Evolutionary conservation across 23 tunicate species (phyloP), one percentile per base, ranked within the genome.

Genomic region (Botrylloides violaceus): DNA sequence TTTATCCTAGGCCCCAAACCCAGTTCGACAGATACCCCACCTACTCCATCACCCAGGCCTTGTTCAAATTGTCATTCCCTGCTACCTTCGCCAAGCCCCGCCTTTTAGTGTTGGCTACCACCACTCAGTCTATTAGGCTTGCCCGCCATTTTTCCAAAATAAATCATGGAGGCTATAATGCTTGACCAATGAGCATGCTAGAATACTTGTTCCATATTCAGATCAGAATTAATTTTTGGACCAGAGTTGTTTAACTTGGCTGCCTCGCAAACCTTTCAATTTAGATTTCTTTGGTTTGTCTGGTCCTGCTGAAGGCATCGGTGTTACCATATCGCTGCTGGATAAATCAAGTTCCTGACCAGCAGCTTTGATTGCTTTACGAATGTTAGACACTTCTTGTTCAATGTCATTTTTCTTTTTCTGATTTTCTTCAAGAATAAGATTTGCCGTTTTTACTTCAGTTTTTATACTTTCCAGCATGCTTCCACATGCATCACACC

Each of bases 271-370:
- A 25, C 95, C 95, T 80, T 87, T 87, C 31, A 80, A 79, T 80
- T 87, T 87, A 29, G 80, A 55, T 72, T 87, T 87, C 57, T 87
- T 87, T n/a, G 85, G 95, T 76, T 80, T 88, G 76, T 81, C 96
- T 18, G 81, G 32, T 28, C 87, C 96, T 35, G 87, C 81, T 26
- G 96, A 81, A 28, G 87, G 83, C 27, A 73, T 49, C 2, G 96
- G 96, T 29, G 70, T 25, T 1, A 38, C 30, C 37, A 32, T 68
- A 9, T 68, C 74, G 1, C 31, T 68, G 4, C 56, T 35, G 4
- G 74, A 36, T 23, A 68, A 36, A 32, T 68, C 74, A 53, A 68
- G 36, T 20, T 72, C 65, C 29, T 72, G 65, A 35, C 27, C 25
- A 28, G 71, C 73, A 1, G 64, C 64, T 36, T 36, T 53, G 43